Percentiles rank a stretch among this genome's conserved stretches.
These are phyloP conservation scores for Parnassius glacialis DNA, from an alignment of 2,888 invertebrate genomes.

Conservation along the genomic window DNA sequence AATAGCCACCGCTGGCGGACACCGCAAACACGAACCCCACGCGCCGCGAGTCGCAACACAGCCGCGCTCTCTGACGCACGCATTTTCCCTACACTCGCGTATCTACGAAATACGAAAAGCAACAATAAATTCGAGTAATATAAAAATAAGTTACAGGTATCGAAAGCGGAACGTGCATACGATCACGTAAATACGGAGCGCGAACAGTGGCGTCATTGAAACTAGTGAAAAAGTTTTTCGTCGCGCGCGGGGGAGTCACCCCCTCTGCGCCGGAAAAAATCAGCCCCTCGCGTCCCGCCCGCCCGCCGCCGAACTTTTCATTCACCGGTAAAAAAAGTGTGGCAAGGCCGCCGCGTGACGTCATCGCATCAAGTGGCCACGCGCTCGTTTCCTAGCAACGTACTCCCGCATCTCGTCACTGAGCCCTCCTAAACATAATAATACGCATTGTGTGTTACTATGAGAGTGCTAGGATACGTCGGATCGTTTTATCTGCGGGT, in stretches of 20 bases:
- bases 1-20: constrained; percentile 73
- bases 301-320: constrained; percentile 83
- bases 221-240: constrained; percentile 79
- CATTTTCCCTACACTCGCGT: constrained; percentile 42
- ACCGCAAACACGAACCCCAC: constrained; percentile 56
- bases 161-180: constrained; percentile 67
- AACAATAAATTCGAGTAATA: constrained; percentile 28
- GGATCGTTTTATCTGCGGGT: constrained; percentile 47
- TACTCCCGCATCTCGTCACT: constrained; percentile 39
- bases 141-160: constrained; percentile 47
- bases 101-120: constrained; percentile 25
- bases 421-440: constrained; percentile 28
- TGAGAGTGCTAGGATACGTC: constrained; percentile 49
- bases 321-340: constrained; percentile 82
- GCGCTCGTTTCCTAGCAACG: constrained; percentile 78
- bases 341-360: constrained; percentile 80
- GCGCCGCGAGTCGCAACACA: constrained; percentile 47
- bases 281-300: constrained; percentile 70
- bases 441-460: constrained; percentile 37
- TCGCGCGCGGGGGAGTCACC: constrained; percentile 72
- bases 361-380: constrained; percentile 77
- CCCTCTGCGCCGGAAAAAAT: constrained; percentile 75
- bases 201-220: constrained; percentile 75
- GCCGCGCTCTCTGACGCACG: constrained; percentile 52
- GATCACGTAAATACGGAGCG: constrained; percentile 72